Percentiles rank a stretch among this genome's conserved stretches.
phyloP scores from a whole-genome alignment of 2,888 invertebrate genomes.

The Margaritifera margaritifera region DNA sequence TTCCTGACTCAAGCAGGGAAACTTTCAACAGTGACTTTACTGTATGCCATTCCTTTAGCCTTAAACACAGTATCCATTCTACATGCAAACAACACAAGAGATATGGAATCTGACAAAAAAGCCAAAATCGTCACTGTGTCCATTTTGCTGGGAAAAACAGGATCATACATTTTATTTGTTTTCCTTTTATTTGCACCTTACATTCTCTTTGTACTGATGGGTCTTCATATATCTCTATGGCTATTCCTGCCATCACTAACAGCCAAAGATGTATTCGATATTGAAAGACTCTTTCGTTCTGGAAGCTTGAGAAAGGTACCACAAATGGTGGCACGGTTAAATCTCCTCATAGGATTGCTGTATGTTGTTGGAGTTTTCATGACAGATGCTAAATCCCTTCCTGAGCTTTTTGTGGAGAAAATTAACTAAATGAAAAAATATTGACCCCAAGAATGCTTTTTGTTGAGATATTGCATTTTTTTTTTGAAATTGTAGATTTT shows the following conservation, averaged over 20 bases:
- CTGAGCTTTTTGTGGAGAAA: constrained; percentile 24
- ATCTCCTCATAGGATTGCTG: constrained; percentile 91
- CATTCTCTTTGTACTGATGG: constrained; percentile 83
- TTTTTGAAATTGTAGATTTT: no score
- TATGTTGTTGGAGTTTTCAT: constrained; percentile 74
- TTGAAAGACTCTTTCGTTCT: constrained; percentile 90
- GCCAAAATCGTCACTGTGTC: constrained; percentile 96
- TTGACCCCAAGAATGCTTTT: no score
- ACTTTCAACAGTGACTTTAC: constrained; percentile 91
- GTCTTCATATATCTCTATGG: constrained; percentile 89
- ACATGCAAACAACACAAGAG: constrained; percentile 95
- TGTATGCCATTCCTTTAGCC: constrained; percentile 94
- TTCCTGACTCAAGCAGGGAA: constrained; percentile 92
- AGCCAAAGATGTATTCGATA: constrained; percentile 89
- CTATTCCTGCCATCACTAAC: constrained; percentile 91
- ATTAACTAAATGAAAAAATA: no score
- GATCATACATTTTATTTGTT: constrained; percentile 92
- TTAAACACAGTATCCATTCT: constrained; percentile 95
- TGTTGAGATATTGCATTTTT: no score
- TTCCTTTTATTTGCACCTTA: constrained; percentile 92
- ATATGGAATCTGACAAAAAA: constrained; percentile 88
- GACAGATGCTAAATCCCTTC: constrained; percentile 36
- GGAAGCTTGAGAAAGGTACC: constrained; percentile 88
- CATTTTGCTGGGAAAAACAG: constrained; percentile 92
- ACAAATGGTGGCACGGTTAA: constrained; percentile 89